Base-by-base conservation (phyloP, 2,888 invertebrate genomes). In the Poecilobothrus nobilitatus region DNA sequence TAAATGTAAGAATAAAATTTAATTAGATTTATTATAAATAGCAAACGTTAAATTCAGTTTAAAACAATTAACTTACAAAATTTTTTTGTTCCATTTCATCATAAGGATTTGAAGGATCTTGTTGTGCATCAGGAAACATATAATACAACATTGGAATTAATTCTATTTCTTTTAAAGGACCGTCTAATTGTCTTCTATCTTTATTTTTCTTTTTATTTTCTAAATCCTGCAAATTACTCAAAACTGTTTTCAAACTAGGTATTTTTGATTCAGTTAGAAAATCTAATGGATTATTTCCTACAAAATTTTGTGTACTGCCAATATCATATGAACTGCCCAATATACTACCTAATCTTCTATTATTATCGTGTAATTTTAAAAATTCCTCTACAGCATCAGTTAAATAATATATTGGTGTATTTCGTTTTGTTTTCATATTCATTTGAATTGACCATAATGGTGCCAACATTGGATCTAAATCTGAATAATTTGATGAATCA, bases 81-180 rank as follows among this genome's bases (percentile, higher is more conserved):
- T 84, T 79, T 72, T 83, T 83, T 44, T 84, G 70, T 4, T 66
- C 79, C 63, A 81, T 78, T 63, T 82, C 80, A 63, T 82, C 81
- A 76, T 89, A 89, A 3, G 84, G 83, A 78, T 83, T 85, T 66
- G 80, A 83, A 70, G 84, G 80, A 70, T 87, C 84, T 69, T 88
- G 86, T 73, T 91, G 89, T 69, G 94, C 92, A 85, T 95, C 95
- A 68, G 95, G 95, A 78, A 95, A 95, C 33, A 95, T 82, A 80
- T 89, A 95, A 77, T 90, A 90, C 67, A 96, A 79, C 74, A 95
- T 86, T 63, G 90, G 87, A 78, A 89, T 88, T 61, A 96, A 81
- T 71, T 91, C 83, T 41, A 90, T 89, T 75, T 90, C 90, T 18
- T 89, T 83, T 76, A 96, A 88, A 0, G 94, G 94, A 0, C 92